Evolutionary conservation across 2,797 vertebrate species (phyloP).

Genomic region (Champsocephalus gunnari): DNA sequence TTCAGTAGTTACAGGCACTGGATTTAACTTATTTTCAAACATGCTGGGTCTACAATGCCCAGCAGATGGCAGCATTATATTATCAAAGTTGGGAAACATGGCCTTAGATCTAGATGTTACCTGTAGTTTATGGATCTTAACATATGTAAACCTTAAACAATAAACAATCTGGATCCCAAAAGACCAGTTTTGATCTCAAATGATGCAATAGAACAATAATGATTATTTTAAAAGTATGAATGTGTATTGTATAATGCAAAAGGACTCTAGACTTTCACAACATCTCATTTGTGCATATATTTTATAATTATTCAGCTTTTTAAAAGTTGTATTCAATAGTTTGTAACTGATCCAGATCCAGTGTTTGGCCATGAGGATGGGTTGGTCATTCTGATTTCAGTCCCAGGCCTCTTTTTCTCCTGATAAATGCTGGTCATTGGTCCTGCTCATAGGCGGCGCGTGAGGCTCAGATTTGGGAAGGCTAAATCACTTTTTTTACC

Average conservation of each 20-base stretch:
- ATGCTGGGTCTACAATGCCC: constrained; percentile 26
- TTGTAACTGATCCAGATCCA: background rate
- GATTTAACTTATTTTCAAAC: background rate
- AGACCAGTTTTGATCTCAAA: background rate
- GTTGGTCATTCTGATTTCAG: background rate
- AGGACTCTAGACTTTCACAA: background rate
- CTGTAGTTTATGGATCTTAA: constrained; percentile 4
- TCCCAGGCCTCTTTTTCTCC: too few relatives aligned
- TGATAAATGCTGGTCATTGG: background rate
- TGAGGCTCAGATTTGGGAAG: too few relatives aligned
- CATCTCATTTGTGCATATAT: constrained; percentile 1
- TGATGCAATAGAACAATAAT: background rate
- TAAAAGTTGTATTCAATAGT: background rate
- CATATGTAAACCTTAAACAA: background rate
- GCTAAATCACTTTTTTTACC: too few relatives aligned
- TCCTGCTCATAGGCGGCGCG: too few relatives aligned
- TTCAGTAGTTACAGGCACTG: background rate
- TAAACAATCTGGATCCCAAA: background rate
- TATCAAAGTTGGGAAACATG: constrained; percentile 28
- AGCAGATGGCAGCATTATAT: constrained; percentile 77
- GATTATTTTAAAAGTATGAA: background rate
- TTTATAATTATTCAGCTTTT: background rate
- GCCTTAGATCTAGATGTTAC: background rate
- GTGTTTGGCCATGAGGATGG: background rate
- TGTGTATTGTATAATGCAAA: background rate